These are phyloP conservation scores for Neodiprion fabricii DNA, from an alignment of 1,140 invertebrate genomes.

Conservation along the genomic window DNA sequence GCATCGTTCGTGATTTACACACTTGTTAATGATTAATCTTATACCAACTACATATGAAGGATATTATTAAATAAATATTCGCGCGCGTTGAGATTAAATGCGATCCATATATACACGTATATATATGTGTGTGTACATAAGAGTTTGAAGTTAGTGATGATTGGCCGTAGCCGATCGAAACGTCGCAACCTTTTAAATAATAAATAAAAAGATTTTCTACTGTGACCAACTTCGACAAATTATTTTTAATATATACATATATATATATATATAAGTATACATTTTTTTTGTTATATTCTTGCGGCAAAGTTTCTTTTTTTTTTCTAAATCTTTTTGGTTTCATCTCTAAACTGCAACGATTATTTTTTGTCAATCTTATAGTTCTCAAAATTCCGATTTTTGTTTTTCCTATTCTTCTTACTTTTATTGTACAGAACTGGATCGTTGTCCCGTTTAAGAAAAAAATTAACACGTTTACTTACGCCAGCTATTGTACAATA, in stretches of 20 bases:
- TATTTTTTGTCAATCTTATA: neutral
- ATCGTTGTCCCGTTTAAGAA: too few species aligned
- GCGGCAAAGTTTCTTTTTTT: neutral
- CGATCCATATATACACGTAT: neutral
- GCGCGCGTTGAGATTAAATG: neutral
- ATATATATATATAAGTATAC: too few species aligned
- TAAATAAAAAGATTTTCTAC: too few species aligned
- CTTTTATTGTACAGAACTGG: neutral
- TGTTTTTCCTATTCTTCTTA: conserved; percentile 1
- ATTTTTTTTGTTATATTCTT: neutral
- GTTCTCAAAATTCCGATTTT: neutral
- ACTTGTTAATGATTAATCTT: too few species aligned
- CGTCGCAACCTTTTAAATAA: too few species aligned
- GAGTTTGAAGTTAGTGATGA: conserved; percentile 17
- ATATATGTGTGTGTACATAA: conserved; percentile 8
- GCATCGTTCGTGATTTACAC: too few species aligned
- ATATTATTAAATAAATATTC: neutral
- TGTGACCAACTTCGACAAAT: too few species aligned
- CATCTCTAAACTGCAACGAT: conserved; percentile 7
- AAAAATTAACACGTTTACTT: too few species aligned
- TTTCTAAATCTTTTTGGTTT: neutral
- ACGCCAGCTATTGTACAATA: too few species aligned
- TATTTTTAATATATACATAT: too few species aligned
- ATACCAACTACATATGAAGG: too few species aligned
- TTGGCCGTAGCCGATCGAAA: too few species aligned